phyloP scores from a whole-genome alignment of 2,888 invertebrate species.

The Cyaniris semiargus region DNA sequence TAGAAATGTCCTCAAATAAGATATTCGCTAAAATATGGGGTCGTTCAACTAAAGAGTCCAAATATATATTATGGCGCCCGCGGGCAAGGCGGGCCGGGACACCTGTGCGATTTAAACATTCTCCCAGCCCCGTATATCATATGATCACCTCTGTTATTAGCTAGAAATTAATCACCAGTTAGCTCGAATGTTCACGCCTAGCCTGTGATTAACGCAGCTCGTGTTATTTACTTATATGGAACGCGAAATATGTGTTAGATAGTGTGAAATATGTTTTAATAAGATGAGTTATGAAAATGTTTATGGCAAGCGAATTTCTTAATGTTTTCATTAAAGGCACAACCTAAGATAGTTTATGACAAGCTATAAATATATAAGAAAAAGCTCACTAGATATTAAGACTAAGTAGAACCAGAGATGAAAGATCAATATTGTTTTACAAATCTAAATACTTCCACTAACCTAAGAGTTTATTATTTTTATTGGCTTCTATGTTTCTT shows the following conservation, averaged over 20 bases:
- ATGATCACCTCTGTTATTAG: conserved; percentile 73
- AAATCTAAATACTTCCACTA: too few species aligned
- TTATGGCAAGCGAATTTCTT: not conserved
- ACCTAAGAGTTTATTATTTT: too few species aligned
- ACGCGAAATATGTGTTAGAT: not conserved
- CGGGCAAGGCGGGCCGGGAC: conserved; percentile 66
- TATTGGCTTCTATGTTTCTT: too few species aligned
- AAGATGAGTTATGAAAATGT: not conserved
- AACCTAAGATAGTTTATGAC: too few species aligned
- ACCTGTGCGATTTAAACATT: conserved; percentile 72
- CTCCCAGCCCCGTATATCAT: conserved; percentile 76
- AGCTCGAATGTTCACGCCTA: conserved; percentile 64
- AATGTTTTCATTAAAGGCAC: not conserved
- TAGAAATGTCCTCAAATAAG: too few species aligned
- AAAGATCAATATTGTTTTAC: too few species aligned
- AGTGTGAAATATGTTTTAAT: conserved; percentile 8
- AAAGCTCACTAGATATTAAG: too few species aligned
- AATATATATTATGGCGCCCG: conserved; percentile 53
- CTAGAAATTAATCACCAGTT: conserved; percentile 61
- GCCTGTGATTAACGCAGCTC: conserved; percentile 59
- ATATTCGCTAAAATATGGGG: not conserved
- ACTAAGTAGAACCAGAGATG: too few species aligned
- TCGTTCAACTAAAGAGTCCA: conserved; percentile 26
- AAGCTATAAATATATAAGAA: too few species aligned
- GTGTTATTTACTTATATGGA: conserved; percentile 17